Conservation (phyloP, 2,888 invertebrate species). For the Tenodera sinensis region DNA sequence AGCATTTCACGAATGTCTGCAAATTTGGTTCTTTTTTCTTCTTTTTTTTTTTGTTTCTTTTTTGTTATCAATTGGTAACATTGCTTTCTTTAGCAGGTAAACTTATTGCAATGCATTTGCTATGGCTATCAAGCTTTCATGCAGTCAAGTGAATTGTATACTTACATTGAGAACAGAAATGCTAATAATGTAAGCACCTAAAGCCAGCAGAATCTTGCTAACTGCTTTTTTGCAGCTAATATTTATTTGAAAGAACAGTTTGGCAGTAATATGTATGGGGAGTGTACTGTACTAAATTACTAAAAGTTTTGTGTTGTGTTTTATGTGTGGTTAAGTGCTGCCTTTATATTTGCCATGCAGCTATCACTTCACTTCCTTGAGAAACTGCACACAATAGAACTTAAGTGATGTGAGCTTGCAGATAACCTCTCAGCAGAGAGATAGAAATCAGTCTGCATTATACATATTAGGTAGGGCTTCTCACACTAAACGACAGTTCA, state of each 20-base stretch:
- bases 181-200: neutral
- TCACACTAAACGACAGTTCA: too few species aligned
- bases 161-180: too few species aligned
- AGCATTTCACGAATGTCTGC: neutral
- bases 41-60: neutral
- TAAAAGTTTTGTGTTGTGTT: too few species aligned
- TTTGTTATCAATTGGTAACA: neutral
- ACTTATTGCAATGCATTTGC: neutral
- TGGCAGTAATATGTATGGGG: neutral
- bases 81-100: neutral
- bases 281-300: neutral
- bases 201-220: neutral
- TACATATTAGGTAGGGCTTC: too few species aligned
- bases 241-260: neutral
- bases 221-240: neutral
- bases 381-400: neutral
- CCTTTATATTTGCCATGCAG: too few species aligned
- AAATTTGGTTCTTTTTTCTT: neutral
- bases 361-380: conserved; percentile 1
- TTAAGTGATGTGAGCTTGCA: neutral
- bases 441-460: too few species aligned
- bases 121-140: neutral
- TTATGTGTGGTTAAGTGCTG: too few species aligned
- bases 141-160: neutral
- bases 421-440: too few species aligned